Base-by-base conservation (phyloP, 2,888 invertebrate species). In the Prosopocoilus inquinatus region DNA sequence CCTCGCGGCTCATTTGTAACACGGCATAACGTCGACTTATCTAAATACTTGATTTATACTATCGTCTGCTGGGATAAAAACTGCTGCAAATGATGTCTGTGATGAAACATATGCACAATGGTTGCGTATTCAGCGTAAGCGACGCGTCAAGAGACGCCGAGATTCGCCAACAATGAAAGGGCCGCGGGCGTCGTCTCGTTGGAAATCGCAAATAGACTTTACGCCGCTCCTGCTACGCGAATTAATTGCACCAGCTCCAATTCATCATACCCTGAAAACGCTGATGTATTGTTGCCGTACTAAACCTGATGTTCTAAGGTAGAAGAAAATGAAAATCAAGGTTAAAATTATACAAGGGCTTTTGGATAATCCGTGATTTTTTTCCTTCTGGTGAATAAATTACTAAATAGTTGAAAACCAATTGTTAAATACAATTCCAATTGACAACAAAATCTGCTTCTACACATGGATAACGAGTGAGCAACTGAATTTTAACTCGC, bases 11-110 rank as follows among this genome's bases (percentile, higher is more conserved):
- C 49, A 41, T 49, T 49, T 49, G 49, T 39, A 39, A 32, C 39
- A 41, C 49, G 49, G 41, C 39, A 13, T 43, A 44, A 44, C 38
- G 51, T 51, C 52, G 46, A 47, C 39, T 45, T 46, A 52, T 52
- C 52, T 38, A 46, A 32, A 20, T 52, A 52, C 45, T 47, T 45
- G 52, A 52, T 46, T 45, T 52, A 46, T 38, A 46, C 35, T 36
- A 46, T 47, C 36, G 36, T 34, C 50, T 50, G 50, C 20, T 87
- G 88, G 73, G 85, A 88, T 1, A 86, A 87, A 81, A 88, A 89
- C 84, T 88, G 87, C 16, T 11, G 12, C 9, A 41, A 41, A 41
- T 41, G 41, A 41, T 41, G 41, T 15, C 41, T 15, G 12, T 11
- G 9, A 11, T 41, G 41, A 41, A 41, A 41, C 41, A 15, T 41